Evolutionary conservation across 2,113 vertebrate species (phyloP).

Genomic region (Apteryx mantelli): DNA sequence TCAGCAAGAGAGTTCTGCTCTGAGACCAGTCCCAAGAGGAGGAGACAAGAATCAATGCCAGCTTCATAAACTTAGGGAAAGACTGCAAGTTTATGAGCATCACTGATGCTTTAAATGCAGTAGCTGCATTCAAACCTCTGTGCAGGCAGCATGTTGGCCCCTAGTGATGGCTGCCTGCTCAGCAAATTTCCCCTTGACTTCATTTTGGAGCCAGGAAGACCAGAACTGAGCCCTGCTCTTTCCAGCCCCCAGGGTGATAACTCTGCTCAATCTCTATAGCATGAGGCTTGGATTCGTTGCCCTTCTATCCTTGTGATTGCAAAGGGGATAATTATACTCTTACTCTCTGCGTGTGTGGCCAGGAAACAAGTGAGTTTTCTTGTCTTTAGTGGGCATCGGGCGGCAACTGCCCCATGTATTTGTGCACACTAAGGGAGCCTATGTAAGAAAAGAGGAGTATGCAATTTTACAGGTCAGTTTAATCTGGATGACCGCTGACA

Average conservation of each 20-base stretch:
- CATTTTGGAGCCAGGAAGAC: background rate
- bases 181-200: background rate
- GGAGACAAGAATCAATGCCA: background rate
- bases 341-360: too few species aligned
- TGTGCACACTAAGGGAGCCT: background rate
- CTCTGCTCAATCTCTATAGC: background rate
- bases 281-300: background rate
- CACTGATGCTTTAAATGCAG: background rate
- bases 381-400: background rate
- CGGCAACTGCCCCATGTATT: background rate
- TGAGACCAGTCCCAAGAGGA: background rate
- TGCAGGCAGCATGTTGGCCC: background rate
- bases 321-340: too few species aligned
- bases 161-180: background rate
- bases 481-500: background rate
- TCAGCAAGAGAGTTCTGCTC: background rate
- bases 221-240: background rate
- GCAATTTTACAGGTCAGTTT: background rate
- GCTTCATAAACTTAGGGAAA: background rate
- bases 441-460: background rate
- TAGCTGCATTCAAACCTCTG: background rate
- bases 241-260: background rate
- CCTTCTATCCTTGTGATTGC: too few species aligned
- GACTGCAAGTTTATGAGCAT: background rate
- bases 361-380: too few species aligned